phyloP scores from a whole-genome alignment of 2,888 invertebrate genomes.

The Coelopa pilipes region DNA sequence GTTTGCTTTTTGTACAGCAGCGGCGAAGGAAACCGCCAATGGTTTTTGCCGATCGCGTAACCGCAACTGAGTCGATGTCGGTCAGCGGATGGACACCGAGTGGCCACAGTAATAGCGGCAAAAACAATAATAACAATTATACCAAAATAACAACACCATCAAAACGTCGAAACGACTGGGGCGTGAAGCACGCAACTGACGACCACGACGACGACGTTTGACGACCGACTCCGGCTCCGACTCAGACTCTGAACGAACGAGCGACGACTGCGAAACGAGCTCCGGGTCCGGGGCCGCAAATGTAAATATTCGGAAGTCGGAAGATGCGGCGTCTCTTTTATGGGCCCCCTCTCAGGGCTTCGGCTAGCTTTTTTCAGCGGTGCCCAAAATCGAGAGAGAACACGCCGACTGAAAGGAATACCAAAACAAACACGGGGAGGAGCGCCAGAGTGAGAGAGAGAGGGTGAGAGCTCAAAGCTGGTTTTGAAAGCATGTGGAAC shows the following conservation, averaged over 20 bases:
- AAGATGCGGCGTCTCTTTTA: slow-evolving; percentile 25
- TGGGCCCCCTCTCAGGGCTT: not conserved
- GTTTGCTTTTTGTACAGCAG: too few relatives aligned
- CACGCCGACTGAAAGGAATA: too few relatives aligned
- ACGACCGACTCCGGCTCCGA: too few relatives aligned
- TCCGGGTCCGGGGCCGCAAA: slow-evolving; percentile 8
- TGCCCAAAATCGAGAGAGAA: not conserved
- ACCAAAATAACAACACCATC: not conserved
- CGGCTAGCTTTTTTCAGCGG: not conserved
- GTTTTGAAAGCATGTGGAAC: too few relatives aligned
- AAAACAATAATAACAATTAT: too few relatives aligned
- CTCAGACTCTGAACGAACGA: not conserved
- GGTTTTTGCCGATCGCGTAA: too few relatives aligned
- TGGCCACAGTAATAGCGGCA: not conserved
- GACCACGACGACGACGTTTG: too few relatives aligned
- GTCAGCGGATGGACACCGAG: not conserved
- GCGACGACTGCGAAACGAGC: slow-evolving; percentile 14
- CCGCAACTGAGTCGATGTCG: not conserved
- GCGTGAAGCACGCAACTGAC: not conserved
- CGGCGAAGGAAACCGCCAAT: too few relatives aligned
- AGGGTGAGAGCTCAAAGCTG: too few relatives aligned
- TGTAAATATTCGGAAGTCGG: slow-evolving; percentile 29
- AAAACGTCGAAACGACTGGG: not conserved
- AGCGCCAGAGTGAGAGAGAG: too few relatives aligned
- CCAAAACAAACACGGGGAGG: too few relatives aligned